Percentiles rank a stretch among this genome's conserved stretches.
These are phyloP conservation scores for Cydia splendana DNA, from an alignment of 1,140 invertebrate genomes.

Conservation along the genomic window DNA sequence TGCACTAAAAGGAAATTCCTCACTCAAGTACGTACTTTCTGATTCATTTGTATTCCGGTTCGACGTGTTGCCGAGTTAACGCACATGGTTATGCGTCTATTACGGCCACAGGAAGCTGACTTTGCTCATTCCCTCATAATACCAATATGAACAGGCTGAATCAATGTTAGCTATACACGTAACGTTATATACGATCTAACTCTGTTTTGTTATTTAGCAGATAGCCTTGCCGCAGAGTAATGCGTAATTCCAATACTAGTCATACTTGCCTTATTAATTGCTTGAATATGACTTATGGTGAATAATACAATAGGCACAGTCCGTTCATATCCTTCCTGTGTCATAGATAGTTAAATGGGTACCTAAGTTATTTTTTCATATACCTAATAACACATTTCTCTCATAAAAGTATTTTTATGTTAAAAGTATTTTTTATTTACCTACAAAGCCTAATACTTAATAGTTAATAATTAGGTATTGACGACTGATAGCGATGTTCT, in stretches of 20 bases:
- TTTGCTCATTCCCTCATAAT: conserved; percentile 46
- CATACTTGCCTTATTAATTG: conserved; percentile 5
- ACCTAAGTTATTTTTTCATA: no score
- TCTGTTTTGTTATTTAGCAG: not conserved
- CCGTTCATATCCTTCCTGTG: not conserved
- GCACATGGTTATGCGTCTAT: conserved; percentile 54
- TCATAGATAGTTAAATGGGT: not conserved
- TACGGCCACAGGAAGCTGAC: conserved; percentile 54
- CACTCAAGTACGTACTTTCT: conserved; percentile 66
- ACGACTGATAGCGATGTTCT: no score
- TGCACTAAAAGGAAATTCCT: conserved; percentile 69
- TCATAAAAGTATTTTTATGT: no score
- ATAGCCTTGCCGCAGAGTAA: conserved; percentile 15
- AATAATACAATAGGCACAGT: not conserved
- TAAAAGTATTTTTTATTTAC: no score
- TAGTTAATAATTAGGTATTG: no score
- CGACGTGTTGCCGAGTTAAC: conserved; percentile 54
- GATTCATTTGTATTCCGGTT: conserved; percentile 71
- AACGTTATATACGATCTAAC: not conserved
- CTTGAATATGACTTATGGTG: conserved; percentile 5
- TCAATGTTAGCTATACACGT: conserved; percentile 5
- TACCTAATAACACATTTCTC: no score
- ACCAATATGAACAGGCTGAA: conserved; percentile 18
- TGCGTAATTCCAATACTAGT: not conserved
- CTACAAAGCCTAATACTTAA: no score